Conservation (phyloP, 2,113 vertebrate species). For the Gavialis gangeticus region DNA sequence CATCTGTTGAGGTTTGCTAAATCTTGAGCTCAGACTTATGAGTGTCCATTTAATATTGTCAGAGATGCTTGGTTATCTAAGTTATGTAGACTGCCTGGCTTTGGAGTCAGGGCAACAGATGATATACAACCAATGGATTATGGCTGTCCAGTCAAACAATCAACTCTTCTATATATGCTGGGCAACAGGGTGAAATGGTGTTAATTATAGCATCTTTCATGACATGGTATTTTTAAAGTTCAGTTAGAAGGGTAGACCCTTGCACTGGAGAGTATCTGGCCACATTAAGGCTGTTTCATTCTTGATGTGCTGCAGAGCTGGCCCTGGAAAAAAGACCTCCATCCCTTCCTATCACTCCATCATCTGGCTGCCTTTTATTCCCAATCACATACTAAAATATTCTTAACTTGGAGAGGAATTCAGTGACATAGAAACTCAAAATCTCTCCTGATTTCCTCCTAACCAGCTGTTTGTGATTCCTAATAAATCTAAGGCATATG, state of each 20-base stretch:
- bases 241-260: no score
- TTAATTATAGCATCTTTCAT: no score
- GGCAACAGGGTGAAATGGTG: neutral
- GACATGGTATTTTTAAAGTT: no score
- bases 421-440: neutral
- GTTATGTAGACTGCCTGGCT: neutral
- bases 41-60: rapidly evolving
- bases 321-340: neutral
- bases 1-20: neutral
- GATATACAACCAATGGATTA: neutral
- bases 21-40: neutral
- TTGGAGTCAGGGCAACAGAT: neutral
- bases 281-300: neutral
- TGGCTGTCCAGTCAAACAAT: neutral
- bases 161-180: neutral
- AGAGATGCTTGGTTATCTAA: neutral
- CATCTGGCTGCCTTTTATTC: neutral
- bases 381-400: neutral
- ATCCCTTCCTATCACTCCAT: neutral
- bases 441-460: neutral
- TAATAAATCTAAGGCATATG: neutral
- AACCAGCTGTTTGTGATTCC: neutral
- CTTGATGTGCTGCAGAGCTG: neutral
- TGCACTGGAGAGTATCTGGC: neutral
- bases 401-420: neutral